phyloP scores from a whole-genome alignment of 2,888 invertebrate genomes.

The Acrocera orbiculus region DNA sequence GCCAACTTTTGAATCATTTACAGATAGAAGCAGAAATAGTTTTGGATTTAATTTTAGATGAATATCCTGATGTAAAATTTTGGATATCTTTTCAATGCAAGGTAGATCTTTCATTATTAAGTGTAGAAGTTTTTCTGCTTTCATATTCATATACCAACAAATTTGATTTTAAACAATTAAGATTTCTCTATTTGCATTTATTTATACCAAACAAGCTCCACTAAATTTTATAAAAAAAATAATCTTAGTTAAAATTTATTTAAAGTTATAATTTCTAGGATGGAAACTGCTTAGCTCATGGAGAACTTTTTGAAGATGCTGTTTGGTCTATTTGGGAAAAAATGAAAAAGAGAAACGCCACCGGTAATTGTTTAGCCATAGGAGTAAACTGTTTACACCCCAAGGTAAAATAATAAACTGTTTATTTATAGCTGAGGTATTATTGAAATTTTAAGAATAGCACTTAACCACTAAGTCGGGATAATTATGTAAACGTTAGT shows the following conservation, averaged over 20 bases:
- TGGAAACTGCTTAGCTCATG: slow-evolving; percentile 46
- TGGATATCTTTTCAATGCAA: slow-evolving; percentile 82
- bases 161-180: too few relatives aligned
- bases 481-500: too few relatives aligned
- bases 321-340: slow-evolving; percentile 47
- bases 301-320: slow-evolving; percentile 59
- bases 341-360: slow-evolving; percentile 40
- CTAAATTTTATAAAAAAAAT: background rate
- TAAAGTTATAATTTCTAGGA: slow-evolving; percentile 31
- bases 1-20: background rate
- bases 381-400: slow-evolving; percentile 81
- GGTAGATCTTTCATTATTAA: slow-evolving; percentile 31
- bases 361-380: slow-evolving; percentile 54
- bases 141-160: slow-evolving; percentile 1
- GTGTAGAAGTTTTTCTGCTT: background rate
- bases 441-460: background rate
- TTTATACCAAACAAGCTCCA: too few relatives aligned
- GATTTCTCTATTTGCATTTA: too few relatives aligned
- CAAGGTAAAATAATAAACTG: slow-evolving; percentile 13
- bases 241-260: background rate
- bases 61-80: slow-evolving; percentile 60
- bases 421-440: too few relatives aligned
- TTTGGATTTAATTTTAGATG: slow-evolving; percentile 51
- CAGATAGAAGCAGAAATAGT: slow-evolving; percentile 62
- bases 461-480: background rate